phyloP scores from a whole-genome alignment of 1,140 invertebrate species.

The Nixonia krombeini region DNA sequence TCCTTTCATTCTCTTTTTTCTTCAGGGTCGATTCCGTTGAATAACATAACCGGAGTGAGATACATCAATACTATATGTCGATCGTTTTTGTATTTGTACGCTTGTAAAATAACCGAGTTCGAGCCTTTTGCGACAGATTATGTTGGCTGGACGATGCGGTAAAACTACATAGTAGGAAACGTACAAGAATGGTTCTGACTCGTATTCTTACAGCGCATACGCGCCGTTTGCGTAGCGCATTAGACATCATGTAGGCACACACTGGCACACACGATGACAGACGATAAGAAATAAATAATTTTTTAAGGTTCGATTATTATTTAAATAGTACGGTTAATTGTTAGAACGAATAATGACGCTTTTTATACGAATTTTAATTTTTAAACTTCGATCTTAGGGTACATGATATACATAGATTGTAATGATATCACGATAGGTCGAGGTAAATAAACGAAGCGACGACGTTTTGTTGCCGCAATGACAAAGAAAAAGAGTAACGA shows the following conservation, averaged over 20 bases:
- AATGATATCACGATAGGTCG: slow-evolving; percentile 51
- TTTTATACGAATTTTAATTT: slow-evolving; percentile 73
- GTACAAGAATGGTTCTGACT: slow-evolving; percentile 24
- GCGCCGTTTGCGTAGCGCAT: slow-evolving; percentile 7
- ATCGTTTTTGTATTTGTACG: slow-evolving; percentile 22
- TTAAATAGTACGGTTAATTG: slow-evolving; percentile 65
- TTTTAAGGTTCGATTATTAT: slow-evolving; percentile 67
- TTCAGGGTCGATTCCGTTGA: not conserved
- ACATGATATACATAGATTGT: slow-evolving; percentile 54
- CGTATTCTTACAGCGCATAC: slow-evolving; percentile 19
- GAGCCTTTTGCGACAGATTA: not conserved
- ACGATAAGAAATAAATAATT: slow-evolving; percentile 57
- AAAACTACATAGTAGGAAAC: slow-evolving; percentile 5
- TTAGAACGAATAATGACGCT: slow-evolving; percentile 69
- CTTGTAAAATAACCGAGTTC: slow-evolving; percentile 24
- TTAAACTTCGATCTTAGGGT: slow-evolving; percentile 65
- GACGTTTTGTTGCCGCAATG: slow-evolving; percentile 30
- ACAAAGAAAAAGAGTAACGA: slow-evolving; percentile 32
- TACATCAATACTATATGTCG: slow-evolving; percentile 28
- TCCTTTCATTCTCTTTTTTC: not conserved
- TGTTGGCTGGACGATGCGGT: not conserved
- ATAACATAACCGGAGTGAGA: slow-evolving; percentile 10
- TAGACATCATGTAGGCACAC: slow-evolving; percentile 31
- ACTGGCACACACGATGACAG: slow-evolving; percentile 16
- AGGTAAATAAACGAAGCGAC: slow-evolving; percentile 33